A percentile compares a stretch with the other conserved stretches of the same genome.
Evolutionary conservation across 2,113 vertebrate genomes (phyloP).

Genomic region (Paraplagusia blochii): DNA sequence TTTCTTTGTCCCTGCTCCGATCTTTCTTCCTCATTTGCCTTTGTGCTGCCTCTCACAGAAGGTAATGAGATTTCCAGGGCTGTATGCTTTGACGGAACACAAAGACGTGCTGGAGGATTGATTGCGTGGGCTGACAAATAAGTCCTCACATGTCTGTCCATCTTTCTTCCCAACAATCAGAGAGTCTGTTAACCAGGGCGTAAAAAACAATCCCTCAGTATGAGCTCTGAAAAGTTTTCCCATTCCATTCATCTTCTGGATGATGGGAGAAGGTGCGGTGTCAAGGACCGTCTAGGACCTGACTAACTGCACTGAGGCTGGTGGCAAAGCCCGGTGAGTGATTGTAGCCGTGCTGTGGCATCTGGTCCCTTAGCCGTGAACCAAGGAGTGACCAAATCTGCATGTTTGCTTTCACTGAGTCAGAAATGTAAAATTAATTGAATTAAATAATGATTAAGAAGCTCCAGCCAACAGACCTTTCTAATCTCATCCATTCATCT

Average conservation of each 20-base stretch:
- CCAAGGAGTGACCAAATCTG: too few relatives aligned
- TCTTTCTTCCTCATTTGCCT: constrained; percentile 23
- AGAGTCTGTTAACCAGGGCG: constrained; percentile 15
- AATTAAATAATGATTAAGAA: too few relatives aligned
- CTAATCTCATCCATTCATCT: too few relatives aligned
- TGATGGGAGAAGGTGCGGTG: too few relatives aligned
- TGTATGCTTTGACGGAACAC: constrained; percentile 38
- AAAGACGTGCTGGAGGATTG: constrained; percentile 46
- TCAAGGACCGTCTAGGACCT: too few relatives aligned
- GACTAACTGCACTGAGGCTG: constrained; percentile 34
- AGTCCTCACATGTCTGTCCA: constrained; percentile 48
- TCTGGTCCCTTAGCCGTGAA: constrained; percentile 56
- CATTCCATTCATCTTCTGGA: constrained; percentile 31
- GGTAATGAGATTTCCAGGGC: constrained; percentile 51
- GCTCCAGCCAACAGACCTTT: too few relatives aligned
- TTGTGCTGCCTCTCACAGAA: constrained; percentile 40
- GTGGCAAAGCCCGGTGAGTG: constrained; percentile 33
- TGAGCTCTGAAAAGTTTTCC: constrained; percentile 25
- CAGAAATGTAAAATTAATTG: too few relatives aligned
- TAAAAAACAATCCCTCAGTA: constrained; percentile 11
- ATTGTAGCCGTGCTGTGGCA: constrained; percentile 41
- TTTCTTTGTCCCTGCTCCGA: constrained; percentile 23
- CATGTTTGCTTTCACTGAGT: too few relatives aligned
- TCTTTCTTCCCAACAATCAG: constrained; percentile 8
- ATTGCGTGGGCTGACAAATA: constrained; percentile 59